Conservation (phyloP, 2,797 vertebrate genomes). For the Rousettus madagascariensis region DNA sequence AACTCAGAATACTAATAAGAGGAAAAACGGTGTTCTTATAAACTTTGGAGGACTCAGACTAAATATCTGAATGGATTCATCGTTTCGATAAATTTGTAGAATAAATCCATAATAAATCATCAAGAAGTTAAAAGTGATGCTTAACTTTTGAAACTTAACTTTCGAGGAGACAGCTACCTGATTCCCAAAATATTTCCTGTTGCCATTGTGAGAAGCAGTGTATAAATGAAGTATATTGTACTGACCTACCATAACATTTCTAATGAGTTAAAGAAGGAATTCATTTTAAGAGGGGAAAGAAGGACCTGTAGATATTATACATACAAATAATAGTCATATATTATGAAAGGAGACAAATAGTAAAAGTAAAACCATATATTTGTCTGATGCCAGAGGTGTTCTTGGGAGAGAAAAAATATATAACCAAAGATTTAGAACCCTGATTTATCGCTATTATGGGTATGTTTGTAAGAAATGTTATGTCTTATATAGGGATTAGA, state of each 20-base stretch:
- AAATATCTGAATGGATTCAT: not conserved
- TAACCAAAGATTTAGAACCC: not conserved
- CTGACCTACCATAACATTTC: not conserved
- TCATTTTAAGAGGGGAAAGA: not conserved
- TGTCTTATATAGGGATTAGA: not conserved
- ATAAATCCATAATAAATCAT: not conserved
- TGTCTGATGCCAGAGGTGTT: not conserved
- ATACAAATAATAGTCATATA: not conserved
- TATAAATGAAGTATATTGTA: not conserved
- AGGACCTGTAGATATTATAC: not conserved
- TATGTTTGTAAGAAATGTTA: slow-evolving; percentile 3
- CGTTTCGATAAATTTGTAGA: not conserved
- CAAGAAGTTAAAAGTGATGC: not conserved
- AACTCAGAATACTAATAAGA: not conserved
- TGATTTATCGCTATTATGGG: not conserved
- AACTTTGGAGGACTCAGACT: not conserved
- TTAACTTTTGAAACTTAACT: slow-evolving; percentile 8
- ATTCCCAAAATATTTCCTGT: slow-evolving; percentile 1
- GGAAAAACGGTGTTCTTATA: not conserved
- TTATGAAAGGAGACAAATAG: not conserved
- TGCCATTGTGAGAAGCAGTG: not conserved
- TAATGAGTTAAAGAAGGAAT: not conserved
- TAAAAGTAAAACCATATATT: not conserved
- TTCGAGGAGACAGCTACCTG: not conserved
- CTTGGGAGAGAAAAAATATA: not conserved